These are phyloP conservation scores for Corydoras maculifer DNA, from an alignment of 2,113 vertebrate genomes.

Conservation along the genomic window DNA sequence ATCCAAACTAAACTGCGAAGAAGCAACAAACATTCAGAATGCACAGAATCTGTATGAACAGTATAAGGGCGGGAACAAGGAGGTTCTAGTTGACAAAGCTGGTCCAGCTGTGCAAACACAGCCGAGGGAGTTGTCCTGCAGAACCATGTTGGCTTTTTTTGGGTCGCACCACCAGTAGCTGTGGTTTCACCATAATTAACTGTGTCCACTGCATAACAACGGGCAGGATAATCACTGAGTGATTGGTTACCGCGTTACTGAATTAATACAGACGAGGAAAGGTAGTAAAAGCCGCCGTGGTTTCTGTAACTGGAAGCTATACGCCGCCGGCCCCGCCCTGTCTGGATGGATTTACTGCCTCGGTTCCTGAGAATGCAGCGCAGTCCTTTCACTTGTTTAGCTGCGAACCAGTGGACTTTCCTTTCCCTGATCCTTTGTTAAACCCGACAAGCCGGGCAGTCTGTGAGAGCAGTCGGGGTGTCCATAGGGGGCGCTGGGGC, in stretches of 20 bases:
- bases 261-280: too few relatives aligned
- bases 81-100: conserved; percentile 54
- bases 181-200: conserved; percentile 50
- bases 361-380: conserved; percentile 30
- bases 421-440: too few relatives aligned
- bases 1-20: conserved; percentile 52
- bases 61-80: conserved; percentile 48
- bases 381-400: conserved; percentile 3
- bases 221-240: too few relatives aligned
- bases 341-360: conserved; percentile 35
- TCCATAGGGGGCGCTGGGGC: too few relatives aligned
- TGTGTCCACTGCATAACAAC: conserved; percentile 47
- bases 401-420: too few relatives aligned
- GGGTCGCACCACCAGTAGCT: conserved; percentile 44
- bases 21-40: conserved; percentile 51
- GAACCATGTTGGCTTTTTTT: conserved; percentile 48
- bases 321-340: neutral
- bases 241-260: too few relatives aligned
- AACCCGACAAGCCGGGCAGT: too few relatives aligned
- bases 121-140: conserved; percentile 55
- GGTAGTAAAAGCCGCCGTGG: too few relatives aligned
- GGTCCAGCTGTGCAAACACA: conserved; percentile 67
- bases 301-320: too few relatives aligned
- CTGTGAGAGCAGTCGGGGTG: too few relatives aligned
- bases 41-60: conserved; percentile 63